A percentile compares a stretch with the other conserved stretches of the same genome.
Conservation (phyloP, 2,113 vertebrate species). For the Apaloderma vittatum region DNA sequence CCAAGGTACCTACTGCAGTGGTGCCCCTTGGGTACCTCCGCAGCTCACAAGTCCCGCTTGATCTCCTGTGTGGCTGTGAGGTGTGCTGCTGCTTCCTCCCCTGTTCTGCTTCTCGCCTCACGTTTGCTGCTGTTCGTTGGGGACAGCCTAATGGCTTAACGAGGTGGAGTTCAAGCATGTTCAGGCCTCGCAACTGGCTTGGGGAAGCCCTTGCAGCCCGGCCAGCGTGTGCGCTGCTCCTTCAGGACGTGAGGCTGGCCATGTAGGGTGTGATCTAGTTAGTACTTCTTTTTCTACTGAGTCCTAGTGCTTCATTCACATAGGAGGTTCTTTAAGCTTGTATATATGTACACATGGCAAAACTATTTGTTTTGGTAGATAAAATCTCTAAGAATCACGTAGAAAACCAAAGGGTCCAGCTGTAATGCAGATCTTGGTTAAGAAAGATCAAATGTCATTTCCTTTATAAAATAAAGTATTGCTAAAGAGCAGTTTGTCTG, state of each 20-base stretch:
- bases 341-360: accelerated
- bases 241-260: background rate
- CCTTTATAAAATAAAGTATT: constrained; percentile 47
- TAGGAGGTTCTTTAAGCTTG: background rate
- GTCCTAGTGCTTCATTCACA: background rate
- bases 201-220: background rate
- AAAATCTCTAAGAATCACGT: constrained; percentile 10
- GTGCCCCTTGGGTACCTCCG: background rate
- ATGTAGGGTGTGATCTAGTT: background rate
- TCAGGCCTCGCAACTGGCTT: accelerated
- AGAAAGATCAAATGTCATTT: constrained; percentile 59
- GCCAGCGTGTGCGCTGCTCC: background rate
- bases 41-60: background rate
- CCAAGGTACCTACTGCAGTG: background rate
- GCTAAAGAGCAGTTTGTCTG: background rate
- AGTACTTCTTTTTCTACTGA: background rate
- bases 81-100: background rate
- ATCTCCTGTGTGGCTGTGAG: accelerated
- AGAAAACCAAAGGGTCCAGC: constrained; percentile 22
- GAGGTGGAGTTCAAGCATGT: background rate
- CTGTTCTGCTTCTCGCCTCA: background rate
- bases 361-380: background rate
- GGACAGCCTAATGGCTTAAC: background rate
- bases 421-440: background rate
- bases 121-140: background rate